These are phyloP conservation scores for Sphaeridia pumilis DNA, from an alignment of 2,888 invertebrate species.

Conservation along the genomic window DNA sequence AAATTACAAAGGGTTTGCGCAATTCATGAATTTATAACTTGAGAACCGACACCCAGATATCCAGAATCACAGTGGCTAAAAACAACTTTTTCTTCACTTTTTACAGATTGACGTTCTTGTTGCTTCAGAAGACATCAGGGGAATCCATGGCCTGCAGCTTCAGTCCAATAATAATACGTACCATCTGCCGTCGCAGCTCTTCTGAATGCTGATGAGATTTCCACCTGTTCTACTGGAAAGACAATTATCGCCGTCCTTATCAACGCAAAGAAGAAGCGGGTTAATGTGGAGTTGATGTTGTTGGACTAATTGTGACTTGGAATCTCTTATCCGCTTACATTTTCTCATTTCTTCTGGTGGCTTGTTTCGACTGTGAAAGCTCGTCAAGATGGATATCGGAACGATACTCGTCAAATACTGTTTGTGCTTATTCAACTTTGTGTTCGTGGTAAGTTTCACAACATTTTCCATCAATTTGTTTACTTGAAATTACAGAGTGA, in stretches of 20 bases:
- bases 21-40: too few species aligned
- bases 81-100: too few species aligned
- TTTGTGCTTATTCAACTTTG: conserved; percentile 58
- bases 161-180: neutral
- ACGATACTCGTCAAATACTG: conserved; percentile 58
- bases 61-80: too few species aligned
- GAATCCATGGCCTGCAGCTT: neutral
- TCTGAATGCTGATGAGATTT: neutral
- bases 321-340: neutral
- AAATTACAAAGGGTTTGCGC: too few species aligned
- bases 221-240: neutral
- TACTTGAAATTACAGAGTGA: too few species aligned
- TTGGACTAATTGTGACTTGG: neutral
- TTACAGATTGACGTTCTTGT: neutral
- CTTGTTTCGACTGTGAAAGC: too few species aligned
- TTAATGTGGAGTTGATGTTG: neutral
- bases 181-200: too few species aligned
- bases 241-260: neutral
- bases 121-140: neutral
- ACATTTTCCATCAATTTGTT: neutral
- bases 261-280: neutral
- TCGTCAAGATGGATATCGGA: conserved; percentile 45
- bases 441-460: conserved; percentile 54
- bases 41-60: too few species aligned
- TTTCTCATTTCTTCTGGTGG: neutral